These are phyloP conservation scores for Centropyge bicolor DNA, from an alignment of 2,797 vertebrate species.

Conservation along the genomic window DNA sequence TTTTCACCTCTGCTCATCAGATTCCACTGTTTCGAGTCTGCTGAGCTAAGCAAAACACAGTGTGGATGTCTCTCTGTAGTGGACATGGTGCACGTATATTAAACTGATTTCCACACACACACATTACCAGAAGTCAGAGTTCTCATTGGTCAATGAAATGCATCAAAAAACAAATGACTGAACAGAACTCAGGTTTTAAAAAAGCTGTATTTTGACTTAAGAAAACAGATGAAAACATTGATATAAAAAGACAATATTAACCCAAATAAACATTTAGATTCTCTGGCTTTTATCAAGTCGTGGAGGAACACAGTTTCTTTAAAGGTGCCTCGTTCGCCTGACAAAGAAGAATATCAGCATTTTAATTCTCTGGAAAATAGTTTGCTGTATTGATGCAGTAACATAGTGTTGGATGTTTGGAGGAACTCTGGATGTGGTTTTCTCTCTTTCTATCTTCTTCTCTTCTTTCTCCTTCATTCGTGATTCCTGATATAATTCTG, in stretches of 20 bases:
- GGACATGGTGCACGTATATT: neutral
- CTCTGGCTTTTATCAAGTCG: neutral
- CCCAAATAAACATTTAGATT: too few relatives aligned
- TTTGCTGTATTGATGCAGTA: slow-evolving; percentile 15
- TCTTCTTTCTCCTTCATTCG: neutral
- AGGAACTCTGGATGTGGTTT: slow-evolving; percentile 17
- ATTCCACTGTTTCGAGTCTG: neutral
- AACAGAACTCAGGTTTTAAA: neutral
- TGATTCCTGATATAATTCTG: neutral
- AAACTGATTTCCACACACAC: neutral
- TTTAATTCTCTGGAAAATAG: slow-evolving; percentile 6
- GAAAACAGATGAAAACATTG: neutral
- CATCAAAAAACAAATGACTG: neutral
- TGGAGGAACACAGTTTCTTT: neutral
- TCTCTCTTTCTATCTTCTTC: slow-evolving; percentile 3
- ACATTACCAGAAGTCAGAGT: too few relatives aligned
- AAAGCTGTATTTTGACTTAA: neutral
- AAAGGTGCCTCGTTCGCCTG: neutral
- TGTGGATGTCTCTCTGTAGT: neutral
- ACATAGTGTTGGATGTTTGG: slow-evolving; percentile 11
- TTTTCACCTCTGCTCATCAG: neutral
- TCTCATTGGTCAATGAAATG: too few relatives aligned
- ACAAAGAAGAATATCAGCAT: slow-evolving; percentile 6
- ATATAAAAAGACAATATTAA: too few relatives aligned
- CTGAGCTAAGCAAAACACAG: neutral